These are phyloP conservation scores for Myotis planiceps DNA, from an alignment of 2,797 vertebrate genomes.

Conservation along the genomic window DNA sequence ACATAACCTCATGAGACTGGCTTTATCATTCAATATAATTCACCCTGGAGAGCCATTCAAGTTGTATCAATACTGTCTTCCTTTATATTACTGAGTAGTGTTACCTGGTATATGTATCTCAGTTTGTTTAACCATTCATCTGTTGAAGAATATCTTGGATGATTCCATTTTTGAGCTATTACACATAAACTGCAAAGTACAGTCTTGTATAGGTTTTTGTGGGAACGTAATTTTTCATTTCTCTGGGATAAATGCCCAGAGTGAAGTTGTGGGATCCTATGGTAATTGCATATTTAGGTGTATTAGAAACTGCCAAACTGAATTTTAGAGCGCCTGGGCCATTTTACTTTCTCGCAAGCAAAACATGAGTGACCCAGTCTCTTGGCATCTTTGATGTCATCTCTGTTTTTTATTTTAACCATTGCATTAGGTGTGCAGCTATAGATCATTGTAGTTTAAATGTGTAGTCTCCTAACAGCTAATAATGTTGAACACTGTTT, in stretches of 20 bases:
- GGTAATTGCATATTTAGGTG: background rate
- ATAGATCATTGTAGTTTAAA: background rate
- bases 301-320: background rate
- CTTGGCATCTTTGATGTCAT: background rate
- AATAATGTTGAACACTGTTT: background rate
- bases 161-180: background rate
- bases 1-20: background rate
- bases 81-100: background rate
- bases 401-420: background rate
- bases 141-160: background rate
- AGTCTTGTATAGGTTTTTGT: background rate
- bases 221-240: background rate
- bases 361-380: background rate
- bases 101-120: background rate
- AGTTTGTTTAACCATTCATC: background rate
- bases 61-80: background rate
- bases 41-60: background rate
- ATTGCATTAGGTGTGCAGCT: background rate
- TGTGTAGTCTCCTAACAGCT: background rate
- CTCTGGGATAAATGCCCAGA: background rate
- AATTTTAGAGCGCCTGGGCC: background rate
- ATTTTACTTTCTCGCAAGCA: background rate
- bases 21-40: background rate
- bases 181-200: background rate
- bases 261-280: background rate